phyloP scores from a whole-genome alignment of 2,113 vertebrate genomes.

The Solea solea region DNA sequence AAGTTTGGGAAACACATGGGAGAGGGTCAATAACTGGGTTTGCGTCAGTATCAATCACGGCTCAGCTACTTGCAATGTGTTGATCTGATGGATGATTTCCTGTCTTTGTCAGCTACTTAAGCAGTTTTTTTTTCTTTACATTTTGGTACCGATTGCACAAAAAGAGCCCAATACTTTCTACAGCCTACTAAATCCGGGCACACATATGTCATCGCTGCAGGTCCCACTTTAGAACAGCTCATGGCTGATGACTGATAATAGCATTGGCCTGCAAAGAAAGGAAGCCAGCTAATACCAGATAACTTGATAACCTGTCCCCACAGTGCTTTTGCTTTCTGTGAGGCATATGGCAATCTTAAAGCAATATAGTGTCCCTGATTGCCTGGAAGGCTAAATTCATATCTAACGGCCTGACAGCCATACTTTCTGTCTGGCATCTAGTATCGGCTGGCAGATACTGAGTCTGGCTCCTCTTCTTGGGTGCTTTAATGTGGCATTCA shows the following conservation, averaged over 20 bases:
- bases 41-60: too few species aligned
- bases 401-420: slow-evolving; percentile 44
- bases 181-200: neutral
- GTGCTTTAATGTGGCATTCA: slow-evolving; percentile 32
- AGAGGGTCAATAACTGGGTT: too few species aligned
- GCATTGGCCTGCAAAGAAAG: slow-evolving; percentile 21
- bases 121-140: too few species aligned
- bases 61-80: too few species aligned
- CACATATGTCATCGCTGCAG: neutral
- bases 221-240: slow-evolving; percentile 3
- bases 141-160: too few species aligned
- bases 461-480: slow-evolving; percentile 37
- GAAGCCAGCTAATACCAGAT: slow-evolving; percentile 16
- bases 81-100: too few species aligned
- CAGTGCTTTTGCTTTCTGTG: slow-evolving; percentile 28
- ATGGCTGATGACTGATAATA: slow-evolving; percentile 3
- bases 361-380: slow-evolving; percentile 49
- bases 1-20: too few species aligned
- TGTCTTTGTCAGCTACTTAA: too few species aligned
- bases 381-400: slow-evolving; percentile 51
- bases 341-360: slow-evolving; percentile 44
- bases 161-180: too few species aligned
- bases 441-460: slow-evolving; percentile 55
- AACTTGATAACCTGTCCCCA: slow-evolving; percentile 55
- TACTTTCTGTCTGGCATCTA: slow-evolving; percentile 51